Evolutionary conservation across 2,888 invertebrate genomes (phyloP).

Genomic region (Tineola bisselliella): DNA sequence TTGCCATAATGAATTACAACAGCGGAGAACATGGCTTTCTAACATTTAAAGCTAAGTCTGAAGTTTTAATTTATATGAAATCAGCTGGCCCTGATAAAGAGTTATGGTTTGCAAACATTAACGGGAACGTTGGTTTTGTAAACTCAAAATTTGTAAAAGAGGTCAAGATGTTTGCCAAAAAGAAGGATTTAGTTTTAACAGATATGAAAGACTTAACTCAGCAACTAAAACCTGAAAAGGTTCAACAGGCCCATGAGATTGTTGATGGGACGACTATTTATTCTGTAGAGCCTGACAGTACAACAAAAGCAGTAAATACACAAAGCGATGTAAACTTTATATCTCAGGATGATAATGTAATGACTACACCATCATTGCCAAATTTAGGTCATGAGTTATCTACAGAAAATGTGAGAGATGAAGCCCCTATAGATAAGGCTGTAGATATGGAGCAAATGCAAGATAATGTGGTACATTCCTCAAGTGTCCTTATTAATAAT

Average conservation of each 20-base stretch:
- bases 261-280: slow-evolving; percentile 76
- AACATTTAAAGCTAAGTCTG: slow-evolving; percentile 67
- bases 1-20: slow-evolving; percentile 65
- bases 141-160: slow-evolving; percentile 70
- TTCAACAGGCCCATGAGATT: slow-evolving; percentile 56
- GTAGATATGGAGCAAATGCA: neutral
- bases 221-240: slow-evolving; percentile 45
- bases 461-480: neutral
- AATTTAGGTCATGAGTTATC: neutral
- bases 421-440: neutral
- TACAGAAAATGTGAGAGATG: neutral
- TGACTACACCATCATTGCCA: neutral
- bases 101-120: slow-evolving; percentile 76
- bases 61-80: slow-evolving; percentile 75
- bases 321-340: neutral
- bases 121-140: slow-evolving; percentile 75
- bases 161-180: slow-evolving; percentile 53
- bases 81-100: slow-evolving; percentile 70
- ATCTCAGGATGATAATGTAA: neutral
- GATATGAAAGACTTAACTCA: slow-evolving; percentile 20
- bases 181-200: slow-evolving; percentile 40
- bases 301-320: neutral
- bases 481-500: neutral
- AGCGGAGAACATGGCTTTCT: slow-evolving; percentile 67
- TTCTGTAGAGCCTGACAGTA: slow-evolving; percentile 20